phyloP scores from a whole-genome alignment of 2,888 invertebrate species.

The Melipona bicolor region DNA sequence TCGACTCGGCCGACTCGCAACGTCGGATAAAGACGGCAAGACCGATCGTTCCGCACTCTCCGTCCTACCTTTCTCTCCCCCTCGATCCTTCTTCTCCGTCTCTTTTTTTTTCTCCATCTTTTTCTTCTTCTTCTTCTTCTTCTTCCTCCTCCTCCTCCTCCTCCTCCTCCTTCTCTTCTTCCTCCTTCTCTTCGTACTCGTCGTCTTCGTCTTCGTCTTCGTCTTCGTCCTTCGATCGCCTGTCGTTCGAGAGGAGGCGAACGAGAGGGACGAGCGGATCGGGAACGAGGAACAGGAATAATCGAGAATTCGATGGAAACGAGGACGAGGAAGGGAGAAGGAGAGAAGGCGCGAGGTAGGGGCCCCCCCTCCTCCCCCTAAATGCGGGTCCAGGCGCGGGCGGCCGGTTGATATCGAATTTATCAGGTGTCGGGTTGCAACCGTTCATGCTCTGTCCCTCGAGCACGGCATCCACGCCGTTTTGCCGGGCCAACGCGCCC shows the following conservation, averaged over 20 bases:
- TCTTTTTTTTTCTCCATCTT: conserved; percentile 9
- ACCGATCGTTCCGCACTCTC: conserved; percentile 65
- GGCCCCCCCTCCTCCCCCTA: conserved; percentile 43
- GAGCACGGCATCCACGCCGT: conserved; percentile 74
- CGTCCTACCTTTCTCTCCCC: conserved; percentile 59
- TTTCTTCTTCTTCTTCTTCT: conserved; percentile 23
- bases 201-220: background rate
- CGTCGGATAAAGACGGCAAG: conserved; percentile 73
- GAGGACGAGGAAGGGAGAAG: background rate
- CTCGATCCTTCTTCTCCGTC: conserved; percentile 27
- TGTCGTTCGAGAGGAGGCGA: background rate
- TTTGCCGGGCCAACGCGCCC: conserved; percentile 78
- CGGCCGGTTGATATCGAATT: conserved; percentile 82
- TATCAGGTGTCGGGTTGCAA: conserved; percentile 81
- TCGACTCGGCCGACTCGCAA: conserved; percentile 62
- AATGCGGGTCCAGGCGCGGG: conserved; percentile 77
- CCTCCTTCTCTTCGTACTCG: background rate
- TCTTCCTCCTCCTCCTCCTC: conserved; percentile 11
- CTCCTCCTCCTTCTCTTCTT: background rate
- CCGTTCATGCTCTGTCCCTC: conserved; percentile 74
- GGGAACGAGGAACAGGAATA: background rate
- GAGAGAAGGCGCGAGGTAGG: background rate
- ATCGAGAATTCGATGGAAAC: background rate
- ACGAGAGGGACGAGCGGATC: background rate
- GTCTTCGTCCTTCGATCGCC: conserved; percentile 1